Conservation (phyloP, 2,797 vertebrate genomes). For the Enteromius paludinosus region DNA sequence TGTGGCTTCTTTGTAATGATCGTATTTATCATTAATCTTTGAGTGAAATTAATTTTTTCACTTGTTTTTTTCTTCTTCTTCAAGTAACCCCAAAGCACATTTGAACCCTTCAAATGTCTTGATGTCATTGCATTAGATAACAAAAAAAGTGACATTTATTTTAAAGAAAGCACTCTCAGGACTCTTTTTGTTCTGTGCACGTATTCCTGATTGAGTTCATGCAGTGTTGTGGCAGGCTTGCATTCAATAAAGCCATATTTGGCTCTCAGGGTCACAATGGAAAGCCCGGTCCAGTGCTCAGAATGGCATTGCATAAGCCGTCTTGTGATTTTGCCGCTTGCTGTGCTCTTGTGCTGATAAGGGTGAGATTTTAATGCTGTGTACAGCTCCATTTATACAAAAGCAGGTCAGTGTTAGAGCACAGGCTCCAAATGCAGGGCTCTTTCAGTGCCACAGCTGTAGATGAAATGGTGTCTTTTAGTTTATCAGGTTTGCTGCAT, state of each 20-base stretch:
- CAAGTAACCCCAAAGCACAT: neutral
- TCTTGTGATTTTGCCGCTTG: neutral
- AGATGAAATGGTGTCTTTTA: neutral
- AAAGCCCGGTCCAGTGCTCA: neutral
- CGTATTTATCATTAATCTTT: neutral
- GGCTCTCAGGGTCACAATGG: constrained; percentile 10
- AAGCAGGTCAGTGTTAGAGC: neutral
- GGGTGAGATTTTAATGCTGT: neutral
- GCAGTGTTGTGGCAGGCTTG: neutral
- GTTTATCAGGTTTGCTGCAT: neutral
- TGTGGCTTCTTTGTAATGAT: neutral
- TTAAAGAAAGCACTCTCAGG: neutral
- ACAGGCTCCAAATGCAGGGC: neutral
- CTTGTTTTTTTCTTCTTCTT: neutral
- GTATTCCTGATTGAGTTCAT: constrained; percentile 7
- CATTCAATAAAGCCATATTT: constrained; percentile 7
- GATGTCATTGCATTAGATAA: neutral
- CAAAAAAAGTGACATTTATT: neutral
- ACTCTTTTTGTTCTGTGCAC: constrained; percentile 23
- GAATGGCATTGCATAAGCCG: neutral
- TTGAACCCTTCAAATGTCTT: neutral
- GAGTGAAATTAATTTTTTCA: neutral
- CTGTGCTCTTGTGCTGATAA: constrained; percentile 26
- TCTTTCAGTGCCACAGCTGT: neutral
- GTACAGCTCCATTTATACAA: neutral